Base-by-base conservation (phyloP, 2,888 invertebrate species). In the Yponomeuta evonymella region DNA sequence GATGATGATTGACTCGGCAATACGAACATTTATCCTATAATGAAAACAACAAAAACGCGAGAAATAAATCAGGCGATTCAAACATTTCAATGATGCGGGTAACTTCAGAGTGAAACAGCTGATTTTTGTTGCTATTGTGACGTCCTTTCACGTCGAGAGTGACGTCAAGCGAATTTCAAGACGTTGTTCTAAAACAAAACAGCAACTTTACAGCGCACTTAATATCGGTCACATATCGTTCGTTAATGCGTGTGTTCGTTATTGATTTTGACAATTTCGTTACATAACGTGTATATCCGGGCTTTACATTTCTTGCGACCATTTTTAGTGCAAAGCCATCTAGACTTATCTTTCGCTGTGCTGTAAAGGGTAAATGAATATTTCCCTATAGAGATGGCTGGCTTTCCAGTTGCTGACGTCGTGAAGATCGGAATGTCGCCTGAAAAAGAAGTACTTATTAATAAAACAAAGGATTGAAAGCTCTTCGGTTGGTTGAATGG, bases 291-390 rank as follows among this genome's bases (percentile, higher is more conserved):
- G 66, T 58, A 69, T n/a, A 75, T 48, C 30, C n/a, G 62, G 23
- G 74, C 74, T 48, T 63, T 70, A 58, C 75, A 74, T 30, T 51
- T 51, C 6, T 70, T 67, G 1, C 33, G 48, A 6, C 64, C n/a
- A n/a, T 15, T 15, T 11, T 66, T 66, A 2, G 66, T 33, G 33
- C 66, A 66, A 29, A 33, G 33, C 33, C 33, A 33, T 33, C 33
- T 33, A 5, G 33, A 33, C 33, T 33, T 33, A 33, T 4, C 3
- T 2, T 33, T 33, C 5, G 3, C 33, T 29, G 63, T 5, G 63
- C 23, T 23, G 23, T 29, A n/a, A n/a, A 8, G 10, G 15, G 9
- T 63, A 29, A 23, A 63, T 63, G 63, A 9, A 9, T 23, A 63
- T 1, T 12, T 9, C 15, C 63, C 63, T 2, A 63, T 29, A 8